phyloP scores from a whole-genome alignment of 2,113 vertebrate species.

The Lophius piscatorius region DNA sequence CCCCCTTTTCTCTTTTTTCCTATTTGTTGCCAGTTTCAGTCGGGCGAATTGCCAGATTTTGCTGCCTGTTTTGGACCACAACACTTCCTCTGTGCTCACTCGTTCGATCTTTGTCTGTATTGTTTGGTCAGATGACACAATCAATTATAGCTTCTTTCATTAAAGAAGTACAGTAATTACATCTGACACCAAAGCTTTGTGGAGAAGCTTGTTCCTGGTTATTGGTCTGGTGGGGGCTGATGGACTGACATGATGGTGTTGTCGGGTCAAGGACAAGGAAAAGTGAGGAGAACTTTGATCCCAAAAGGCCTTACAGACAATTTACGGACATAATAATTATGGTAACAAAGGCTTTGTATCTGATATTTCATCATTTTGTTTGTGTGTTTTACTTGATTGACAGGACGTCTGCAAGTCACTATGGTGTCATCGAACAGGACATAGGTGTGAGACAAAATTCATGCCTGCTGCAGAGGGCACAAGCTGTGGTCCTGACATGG shows the following conservation, averaged over 20 bases:
- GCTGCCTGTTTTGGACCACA: slow-evolving; percentile 52
- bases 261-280: slow-evolving; percentile 13
- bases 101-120: slow-evolving; percentile 48
- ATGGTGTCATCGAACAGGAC: slow-evolving; percentile 94
- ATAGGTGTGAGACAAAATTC: slow-evolving; percentile 98
- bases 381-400: slow-evolving; percentile 49
- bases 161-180: slow-evolving; percentile 59
- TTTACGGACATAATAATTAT: neutral
- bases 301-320: slow-evolving; percentile 6
- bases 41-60: slow-evolving; percentile 52
- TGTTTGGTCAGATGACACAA: slow-evolving; percentile 68
- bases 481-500: slow-evolving; percentile 91
- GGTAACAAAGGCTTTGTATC: neutral
- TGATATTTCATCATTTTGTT: slow-evolving; percentile 15
- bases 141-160: slow-evolving; percentile 65
- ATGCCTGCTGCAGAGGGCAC: slow-evolving; percentile 98
- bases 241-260: slow-evolving; percentile 42
- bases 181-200: slow-evolving; percentile 55
- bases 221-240: slow-evolving; percentile 25
- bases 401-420: slow-evolving; percentile 99
- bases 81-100: slow-evolving; percentile 60
- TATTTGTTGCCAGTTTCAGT: slow-evolving; percentile 60
- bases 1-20: slow-evolving; percentile 22
- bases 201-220: slow-evolving; percentile 40
- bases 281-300: neutral